These are phyloP conservation scores for Trichopoda pennipes DNA, from an alignment of 2,888 invertebrate species.

Conservation along the genomic window DNA sequence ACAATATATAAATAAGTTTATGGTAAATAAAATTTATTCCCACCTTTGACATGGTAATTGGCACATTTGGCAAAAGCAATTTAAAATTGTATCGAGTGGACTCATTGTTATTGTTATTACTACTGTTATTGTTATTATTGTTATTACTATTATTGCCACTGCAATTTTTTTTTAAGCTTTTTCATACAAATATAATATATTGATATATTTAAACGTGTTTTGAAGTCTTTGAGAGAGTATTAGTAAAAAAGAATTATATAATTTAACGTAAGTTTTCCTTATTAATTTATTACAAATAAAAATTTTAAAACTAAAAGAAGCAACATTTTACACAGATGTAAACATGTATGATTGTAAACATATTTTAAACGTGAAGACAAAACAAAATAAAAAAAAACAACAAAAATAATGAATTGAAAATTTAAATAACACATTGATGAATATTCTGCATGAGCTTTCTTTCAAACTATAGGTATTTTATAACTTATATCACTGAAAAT, in stretches of 20 bases:
- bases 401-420: conserved; percentile 37
- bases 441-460: background rate
- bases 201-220: no score
- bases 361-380: background rate
- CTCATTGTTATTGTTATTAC: conserved; percentile 67
- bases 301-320: conserved; percentile 1
- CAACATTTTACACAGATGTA: conserved; percentile 1
- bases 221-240: conserved; percentile 8
- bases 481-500: conserved; percentile 13
- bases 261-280: conserved; percentile 26
- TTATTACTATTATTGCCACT: conserved; percentile 32
- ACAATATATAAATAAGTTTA: conserved; percentile 18
- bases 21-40: conserved; percentile 55
- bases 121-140: conserved; percentile 60
- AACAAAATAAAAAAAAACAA: conserved; percentile 16
- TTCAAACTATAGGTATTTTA: background rate
- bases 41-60: conserved; percentile 74
- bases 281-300: conserved; percentile 7
- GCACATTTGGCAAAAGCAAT: conserved; percentile 74
- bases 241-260: conserved; percentile 35
- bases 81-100: conserved; percentile 73
- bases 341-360: background rate
- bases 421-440: conserved; percentile 25
- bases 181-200: conserved; percentile 1
- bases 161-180: conserved; percentile 18